phyloP scores from a whole-genome alignment of 2,797 vertebrate genomes.

The Iguana delicatissima region DNA sequence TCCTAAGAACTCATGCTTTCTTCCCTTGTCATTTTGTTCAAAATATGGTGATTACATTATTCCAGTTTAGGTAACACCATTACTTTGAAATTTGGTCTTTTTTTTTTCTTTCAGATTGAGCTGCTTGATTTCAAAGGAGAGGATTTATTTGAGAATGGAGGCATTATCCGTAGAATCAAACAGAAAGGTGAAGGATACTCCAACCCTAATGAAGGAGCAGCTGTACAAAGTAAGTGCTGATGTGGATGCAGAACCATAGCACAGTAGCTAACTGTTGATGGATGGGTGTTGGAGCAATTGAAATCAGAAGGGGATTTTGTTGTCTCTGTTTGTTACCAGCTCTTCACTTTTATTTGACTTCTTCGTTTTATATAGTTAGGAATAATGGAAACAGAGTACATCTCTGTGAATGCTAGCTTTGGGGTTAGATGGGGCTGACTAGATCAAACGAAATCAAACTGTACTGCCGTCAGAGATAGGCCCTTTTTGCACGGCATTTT shows the following conservation, averaged over 20 bases:
- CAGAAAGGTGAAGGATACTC: slow-evolving; percentile 92
- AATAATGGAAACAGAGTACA: not conserved
- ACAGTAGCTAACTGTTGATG: not conserved
- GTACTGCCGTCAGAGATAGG: not conserved
- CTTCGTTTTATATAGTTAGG: not conserved
- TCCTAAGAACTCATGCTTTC: not conserved
- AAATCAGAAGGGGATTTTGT: not conserved
- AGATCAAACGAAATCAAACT: not conserved
- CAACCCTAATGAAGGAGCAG: slow-evolving; percentile 92
- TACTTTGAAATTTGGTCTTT: slow-evolving; percentile 64
- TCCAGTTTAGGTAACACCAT: slow-evolving; percentile 42
- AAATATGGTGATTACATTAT: slow-evolving; percentile 55
- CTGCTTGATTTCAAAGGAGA: slow-evolving; percentile 94
- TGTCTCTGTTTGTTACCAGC: not conserved
- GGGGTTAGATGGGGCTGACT: not conserved
- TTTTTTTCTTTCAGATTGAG: slow-evolving; percentile 77
- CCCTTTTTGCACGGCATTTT: too few relatives aligned
- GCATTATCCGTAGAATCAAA: slow-evolving; percentile 93
- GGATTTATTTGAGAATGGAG: slow-evolving; percentile 89
- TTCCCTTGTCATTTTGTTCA: slow-evolving; percentile 40
- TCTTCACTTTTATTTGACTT: not conserved
- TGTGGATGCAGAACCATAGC: not conserved
- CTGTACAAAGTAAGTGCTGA: slow-evolving; percentile 86
- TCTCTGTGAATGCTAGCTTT: not conserved
- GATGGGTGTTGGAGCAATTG: not conserved